Percentiles rank a stretch among this genome's conserved stretches.
These are phyloP conservation scores for Apogon hyalosoma DNA, from an alignment of 2,797 vertebrate genomes.

Conservation along the genomic window DNA sequence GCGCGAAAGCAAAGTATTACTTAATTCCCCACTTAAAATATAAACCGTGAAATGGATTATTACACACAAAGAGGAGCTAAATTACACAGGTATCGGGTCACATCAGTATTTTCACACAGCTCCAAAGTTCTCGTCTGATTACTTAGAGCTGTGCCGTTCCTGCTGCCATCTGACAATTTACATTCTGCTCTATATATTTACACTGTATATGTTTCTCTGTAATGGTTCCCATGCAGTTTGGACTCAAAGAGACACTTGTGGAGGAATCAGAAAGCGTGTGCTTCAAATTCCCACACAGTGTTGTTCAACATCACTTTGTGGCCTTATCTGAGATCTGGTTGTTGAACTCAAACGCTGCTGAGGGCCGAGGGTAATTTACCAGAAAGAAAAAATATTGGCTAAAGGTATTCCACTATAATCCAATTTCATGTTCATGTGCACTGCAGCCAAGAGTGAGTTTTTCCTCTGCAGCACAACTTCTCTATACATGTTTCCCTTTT, in stretches of 20 bases:
- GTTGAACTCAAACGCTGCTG: constrained; percentile 52
- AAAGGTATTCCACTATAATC: constrained; percentile 61
- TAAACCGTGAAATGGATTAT: constrained; percentile 72
- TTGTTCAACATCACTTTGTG: constrained; percentile 49
- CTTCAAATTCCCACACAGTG: constrained; percentile 45
- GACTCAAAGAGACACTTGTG: constrained; percentile 69
- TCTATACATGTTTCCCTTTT: constrained; percentile 19
- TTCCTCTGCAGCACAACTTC: constrained; percentile 34
- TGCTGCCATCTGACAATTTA: constrained; percentile 60
- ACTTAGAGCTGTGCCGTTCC: constrained; percentile 39
- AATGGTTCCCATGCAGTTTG: constrained; percentile 74
- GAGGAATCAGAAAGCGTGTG: constrained; percentile 26
- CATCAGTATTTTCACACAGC: constrained; percentile 36
- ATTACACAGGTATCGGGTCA: constrained; percentile 65
- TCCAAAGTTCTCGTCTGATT: constrained; percentile 52
- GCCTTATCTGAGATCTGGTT: constrained; percentile 70
- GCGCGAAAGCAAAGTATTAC: constrained; percentile 59
- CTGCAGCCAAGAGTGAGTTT: constrained; percentile 43
- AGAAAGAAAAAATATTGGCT: constrained; percentile 69
- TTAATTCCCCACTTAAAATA: constrained; percentile 73
- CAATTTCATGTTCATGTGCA: constrained; percentile 64
- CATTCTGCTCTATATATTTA: constrained; percentile 57
- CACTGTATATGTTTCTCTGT: constrained; percentile 66
- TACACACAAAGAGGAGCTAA: constrained; percentile 55
- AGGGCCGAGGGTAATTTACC: constrained; percentile 53